These are phyloP conservation scores for Acipenser oxyrinchus DNA, from an alignment of 2,797 vertebrate species.

Conservation along the genomic window DNA sequence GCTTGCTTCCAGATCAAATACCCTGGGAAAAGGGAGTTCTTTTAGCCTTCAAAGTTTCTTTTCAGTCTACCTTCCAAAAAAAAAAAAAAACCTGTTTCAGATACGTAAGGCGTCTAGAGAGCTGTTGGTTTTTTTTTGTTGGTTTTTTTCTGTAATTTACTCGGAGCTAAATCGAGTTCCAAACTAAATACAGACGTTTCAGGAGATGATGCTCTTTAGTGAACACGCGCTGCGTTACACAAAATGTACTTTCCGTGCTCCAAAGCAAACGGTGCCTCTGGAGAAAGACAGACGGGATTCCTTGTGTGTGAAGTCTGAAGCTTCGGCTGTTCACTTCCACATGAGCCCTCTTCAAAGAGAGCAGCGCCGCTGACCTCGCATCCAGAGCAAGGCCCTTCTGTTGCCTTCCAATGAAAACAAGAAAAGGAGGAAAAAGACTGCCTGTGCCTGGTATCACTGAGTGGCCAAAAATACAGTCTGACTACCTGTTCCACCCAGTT, in stretches of 20 bases:
- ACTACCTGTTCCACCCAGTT: not conserved
- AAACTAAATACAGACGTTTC: conserved; percentile 41
- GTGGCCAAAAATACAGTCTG: conserved; percentile 7
- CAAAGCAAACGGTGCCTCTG: conserved; percentile 24
- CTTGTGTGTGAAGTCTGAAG: conserved; percentile 36
- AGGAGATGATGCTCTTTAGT: conserved; percentile 24
- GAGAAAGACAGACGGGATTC: conserved; percentile 30
- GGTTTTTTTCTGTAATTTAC: conserved; percentile 18
- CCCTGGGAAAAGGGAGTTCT: conserved; percentile 33
- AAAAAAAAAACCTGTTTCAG: conserved; percentile 54
- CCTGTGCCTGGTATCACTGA: conserved; percentile 3
- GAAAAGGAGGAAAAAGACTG: conserved; percentile 12
- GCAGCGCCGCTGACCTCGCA: conserved; percentile 20
- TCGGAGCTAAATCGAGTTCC: conserved; percentile 35
- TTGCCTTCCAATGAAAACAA: conserved; percentile 22
- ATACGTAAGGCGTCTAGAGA: conserved; percentile 35
- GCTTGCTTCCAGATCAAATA: conserved; percentile 50
- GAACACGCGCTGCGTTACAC: conserved; percentile 6
- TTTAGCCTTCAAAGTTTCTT: conserved; percentile 47
- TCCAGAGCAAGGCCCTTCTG: conserved; percentile 15
- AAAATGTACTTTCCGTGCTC: conserved; percentile 22
- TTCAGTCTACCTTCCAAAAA: conserved; percentile 53
- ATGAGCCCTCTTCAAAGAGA: conserved; percentile 18
- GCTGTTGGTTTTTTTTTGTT: conserved; percentile 20
- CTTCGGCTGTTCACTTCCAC: conserved; percentile 48